Evolutionary conservation across 2,797 vertebrate species (phyloP).

Genomic region (Microtus obscurus): DNA sequence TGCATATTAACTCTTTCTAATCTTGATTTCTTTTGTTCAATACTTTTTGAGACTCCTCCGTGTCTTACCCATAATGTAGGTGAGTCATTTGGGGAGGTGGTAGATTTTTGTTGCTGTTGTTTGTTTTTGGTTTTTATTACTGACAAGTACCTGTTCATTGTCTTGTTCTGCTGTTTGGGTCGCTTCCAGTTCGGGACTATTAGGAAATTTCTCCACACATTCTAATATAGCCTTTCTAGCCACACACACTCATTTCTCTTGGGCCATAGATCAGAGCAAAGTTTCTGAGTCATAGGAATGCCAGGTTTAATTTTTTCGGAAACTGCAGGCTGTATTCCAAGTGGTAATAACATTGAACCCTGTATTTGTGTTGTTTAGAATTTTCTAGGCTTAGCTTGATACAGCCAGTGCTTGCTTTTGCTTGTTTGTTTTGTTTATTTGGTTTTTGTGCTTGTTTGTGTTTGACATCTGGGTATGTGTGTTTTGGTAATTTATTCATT

Average conservation of each 20-base stretch:
- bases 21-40: neutral
- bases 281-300: neutral
- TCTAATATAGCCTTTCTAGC: neutral
- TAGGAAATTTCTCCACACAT: neutral
- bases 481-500: neutral
- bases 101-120: neutral
- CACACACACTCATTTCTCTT: neutral
- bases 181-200: neutral
- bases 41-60: neutral
- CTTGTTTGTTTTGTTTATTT: neutral
- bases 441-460: neutral
- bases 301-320: conserved; percentile 27
- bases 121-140: neutral
- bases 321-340: neutral
- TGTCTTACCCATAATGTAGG: neutral
- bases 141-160: neutral
- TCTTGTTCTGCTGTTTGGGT: neutral
- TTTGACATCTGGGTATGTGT: neutral
- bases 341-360: neutral
- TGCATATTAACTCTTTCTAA: neutral
- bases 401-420: neutral
- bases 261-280: neutral
- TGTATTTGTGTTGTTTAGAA: neutral
- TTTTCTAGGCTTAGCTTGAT: neutral
- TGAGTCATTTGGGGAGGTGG: neutral